Conservation (phyloP, 1,140 invertebrate species). For the Drosophila orosa region DNA sequence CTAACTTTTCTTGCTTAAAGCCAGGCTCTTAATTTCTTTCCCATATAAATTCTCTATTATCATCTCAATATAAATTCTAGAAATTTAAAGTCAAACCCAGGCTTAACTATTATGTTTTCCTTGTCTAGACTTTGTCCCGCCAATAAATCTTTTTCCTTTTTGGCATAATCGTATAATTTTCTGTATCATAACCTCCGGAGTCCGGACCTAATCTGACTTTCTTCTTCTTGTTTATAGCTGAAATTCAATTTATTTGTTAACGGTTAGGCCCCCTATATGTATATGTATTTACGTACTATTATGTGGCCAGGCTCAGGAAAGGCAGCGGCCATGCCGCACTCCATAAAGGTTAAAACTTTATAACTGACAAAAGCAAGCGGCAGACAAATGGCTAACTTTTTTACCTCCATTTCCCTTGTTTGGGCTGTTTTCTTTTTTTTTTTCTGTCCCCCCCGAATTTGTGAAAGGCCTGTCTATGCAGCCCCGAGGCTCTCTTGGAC, state of each 20-base stretch:
- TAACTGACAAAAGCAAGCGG: conserved; percentile 62
- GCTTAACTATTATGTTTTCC: not conserved
- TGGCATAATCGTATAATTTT: conserved; percentile 24
- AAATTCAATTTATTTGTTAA: conserved; percentile 23
- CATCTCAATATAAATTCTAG: not conserved
- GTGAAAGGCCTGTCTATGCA: conserved; percentile 18
- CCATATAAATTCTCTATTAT: not conserved
- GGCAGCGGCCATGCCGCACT: conserved; percentile 43
- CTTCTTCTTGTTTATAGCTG: conserved; percentile 9
- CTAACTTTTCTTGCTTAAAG: too few relatives aligned
- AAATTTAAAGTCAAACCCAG: not conserved
- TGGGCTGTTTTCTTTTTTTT: conserved; percentile 14
- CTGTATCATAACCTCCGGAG: conserved; percentile 15
- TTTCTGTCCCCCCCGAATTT: not conserved
- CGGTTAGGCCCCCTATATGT: conserved; percentile 1
- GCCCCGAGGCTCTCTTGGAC: conserved; percentile 5
- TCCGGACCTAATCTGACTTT: conserved; percentile 20
- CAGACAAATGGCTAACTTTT: conserved; percentile 70
- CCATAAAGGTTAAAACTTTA: conserved; percentile 71
- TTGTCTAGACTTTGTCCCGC: conserved; percentile 24
- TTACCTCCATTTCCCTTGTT: conserved; percentile 33
- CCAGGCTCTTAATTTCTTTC: not conserved
- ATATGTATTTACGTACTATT: conserved; percentile 24
- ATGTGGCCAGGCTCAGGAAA: conserved; percentile 38
- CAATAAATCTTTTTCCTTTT: conserved; percentile 18